Base-by-base conservation (phyloP, 2,888 invertebrate species). In the Entomobrya multifasciata region DNA sequence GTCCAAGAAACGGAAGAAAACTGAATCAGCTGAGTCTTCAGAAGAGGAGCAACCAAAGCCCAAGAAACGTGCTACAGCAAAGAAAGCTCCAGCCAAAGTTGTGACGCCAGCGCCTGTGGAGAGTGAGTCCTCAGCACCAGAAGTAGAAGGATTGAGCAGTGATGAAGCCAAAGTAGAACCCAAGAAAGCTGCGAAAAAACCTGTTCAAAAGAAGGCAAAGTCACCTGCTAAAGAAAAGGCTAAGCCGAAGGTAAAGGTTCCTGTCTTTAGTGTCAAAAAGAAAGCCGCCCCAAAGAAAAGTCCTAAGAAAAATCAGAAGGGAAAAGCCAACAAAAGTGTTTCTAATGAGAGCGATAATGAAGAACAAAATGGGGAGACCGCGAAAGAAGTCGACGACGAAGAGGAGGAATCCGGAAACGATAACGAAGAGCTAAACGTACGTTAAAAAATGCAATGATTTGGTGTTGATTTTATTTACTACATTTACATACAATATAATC, bases 201-300 rank as follows among this genome's bases (percentile, higher is more conserved):
- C 27, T 5, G 1, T 30, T 4, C 41, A 62, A 78, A 85, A 57
- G 57, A 49, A 65, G 25, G 49, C 27, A 52, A 13, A n/a, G n/a
- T n/a, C n/a, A 6, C 17, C 27, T 5, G 1, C 22, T 4, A 20
- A 62, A 78, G 79, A 57, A 70, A 49, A 65, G 25, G 49, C 27
- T n/a, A n/a, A n/a, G n/a, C n/a, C n/a, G n/a, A 52, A 13, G n/a
- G 25, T 36, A 36, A 65, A 36, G 10, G 65, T 65, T 65, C 65
- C 65, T 11, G 8, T 11, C 1, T 57, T 57, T 25, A 57, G n/a
- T 55, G 55, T 22, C 1, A 55, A 57, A 25, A 41, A 79, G 72
- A 44, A 86, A 80, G n/a, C 20, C 52, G 47, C 70, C 72, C 41
- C 41, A 57, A 49, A 85, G n/a, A 10, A 22, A 25, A 77, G 17